phyloP scores from a whole-genome alignment of 2,888 invertebrate genomes.

The Spodoptera littoralis region DNA sequence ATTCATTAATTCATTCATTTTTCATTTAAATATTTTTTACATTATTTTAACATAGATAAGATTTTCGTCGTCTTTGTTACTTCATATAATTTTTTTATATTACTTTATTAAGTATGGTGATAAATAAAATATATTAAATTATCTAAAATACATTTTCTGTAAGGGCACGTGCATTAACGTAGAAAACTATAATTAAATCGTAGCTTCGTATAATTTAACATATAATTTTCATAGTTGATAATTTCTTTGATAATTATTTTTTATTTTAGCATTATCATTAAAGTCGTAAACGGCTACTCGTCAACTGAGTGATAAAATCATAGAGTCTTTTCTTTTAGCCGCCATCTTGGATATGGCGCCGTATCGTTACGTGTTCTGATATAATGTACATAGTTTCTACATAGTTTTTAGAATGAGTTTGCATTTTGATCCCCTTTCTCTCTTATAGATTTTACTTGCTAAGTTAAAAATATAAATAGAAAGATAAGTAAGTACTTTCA shows the following conservation, averaged over 20 bases:
- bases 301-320: conserved; percentile 83
- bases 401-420: conserved; percentile 33
- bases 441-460: conserved; percentile 13
- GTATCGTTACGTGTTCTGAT: conserved; percentile 43
- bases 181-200: conserved; percentile 8
- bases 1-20: background rate
- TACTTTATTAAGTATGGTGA: no score
- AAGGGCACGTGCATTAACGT: conserved; percentile 28
- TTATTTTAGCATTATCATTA: conserved; percentile 53
- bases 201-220: conserved; percentile 6
- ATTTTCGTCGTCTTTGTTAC: background rate
- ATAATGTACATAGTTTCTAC: conserved; percentile 36
- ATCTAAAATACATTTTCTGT: background rate
- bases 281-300: conserved; percentile 74
- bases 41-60: background rate
- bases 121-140: no score
- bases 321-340: conserved; percentile 55
- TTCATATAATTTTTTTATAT: background rate
- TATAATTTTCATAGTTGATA: conserved; percentile 33
- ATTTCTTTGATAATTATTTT: conserved; percentile 39
- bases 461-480: background rate
- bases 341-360: conserved; percentile 48
- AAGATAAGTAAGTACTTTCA: background rate
- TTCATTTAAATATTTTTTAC: background rate
- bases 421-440: conserved; percentile 14